Evolutionary conservation across 1,140 invertebrate genomes (phyloP), one percentile per base, ranked within the genome.

Genomic region (Aphaenogaster floridana): DNA sequence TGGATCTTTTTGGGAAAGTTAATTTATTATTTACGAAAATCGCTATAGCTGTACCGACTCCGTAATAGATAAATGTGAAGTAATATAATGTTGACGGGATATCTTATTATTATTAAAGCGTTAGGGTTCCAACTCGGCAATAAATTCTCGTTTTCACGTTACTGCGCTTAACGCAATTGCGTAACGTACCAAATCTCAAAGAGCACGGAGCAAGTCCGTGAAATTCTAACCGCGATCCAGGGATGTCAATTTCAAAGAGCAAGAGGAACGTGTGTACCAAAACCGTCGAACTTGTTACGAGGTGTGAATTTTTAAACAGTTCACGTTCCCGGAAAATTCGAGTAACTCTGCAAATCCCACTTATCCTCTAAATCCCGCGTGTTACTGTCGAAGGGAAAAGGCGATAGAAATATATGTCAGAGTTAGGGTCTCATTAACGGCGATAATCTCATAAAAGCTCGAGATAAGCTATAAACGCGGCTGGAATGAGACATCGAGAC

Each of bases 341-440:
- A 3, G 11, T 39, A 48, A 42, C 9, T 28, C 0, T 1, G n/a
- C 34, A 52, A 42, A 11, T 34, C 36, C 34, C 15, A 17, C 42
- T 36, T 42, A 59, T 61, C 28, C 54, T 3, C 6, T 78, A 61
- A 45, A 77, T 77, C 15, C 15, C 8, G 1, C 39, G 15, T 9
- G 8, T 64, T 48, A 42, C 4, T 8, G 57, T 45, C n/a, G 39
- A 28, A 7, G 3, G 2, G 15, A 45, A 64, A 64, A 61, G 15
- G 9, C 9, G 15, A 2, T 21, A 34, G 48, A 50, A 39, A 3
- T 5, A 57, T 8, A 81, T 9, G 34, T 13, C 21, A 28, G 39
- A 45, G 36, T 71, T 5, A 71, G 57, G 42, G 45, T 3, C 34
- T 84, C 45, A 84, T 84, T 63, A 84, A 84, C 17, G 42, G 39